Evolutionary conservation across 53 echinoderm and acorn worm genomes (phyloP), one percentile per base, ranked within the genome.

Genomic region (Luidia sarsii): DNA sequence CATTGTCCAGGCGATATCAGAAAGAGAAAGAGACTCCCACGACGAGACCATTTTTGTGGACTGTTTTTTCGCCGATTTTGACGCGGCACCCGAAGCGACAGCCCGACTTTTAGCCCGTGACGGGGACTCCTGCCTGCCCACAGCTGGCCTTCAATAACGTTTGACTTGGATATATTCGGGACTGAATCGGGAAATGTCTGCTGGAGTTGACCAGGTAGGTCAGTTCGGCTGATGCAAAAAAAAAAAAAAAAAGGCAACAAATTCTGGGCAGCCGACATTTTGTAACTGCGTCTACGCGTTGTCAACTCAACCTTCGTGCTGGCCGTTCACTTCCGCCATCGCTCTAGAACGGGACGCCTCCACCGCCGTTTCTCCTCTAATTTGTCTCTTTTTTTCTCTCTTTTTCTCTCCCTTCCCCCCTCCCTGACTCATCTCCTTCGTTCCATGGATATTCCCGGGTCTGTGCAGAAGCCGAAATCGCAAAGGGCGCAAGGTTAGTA

Each of bases 121-220:
- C 60, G 28, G 83, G 70, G 83, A 83, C 46, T 53, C 24, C 70
- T 83, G 63, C 60, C 71, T 70, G 60, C 83, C 70, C 49, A 46
- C 23, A 30, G 59, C 70, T 83, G 70, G 70, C 60, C 71, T 22
- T 83, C 60, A n/a, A 31, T 83, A 83, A 70, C 22, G 70, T 62
- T 86, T 86, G 68, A 75, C 75, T 79, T 67, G 86, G 67, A 86
- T 66, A 65, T 65, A 65, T 86, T 83, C 35, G 45, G 83, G 49
- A 83, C 62, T 70, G 70, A 60, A 70, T 60, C 83, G 62, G 95
- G 95, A 91, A 86, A 94, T 94, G 95, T 94, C 95, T 94, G 95
- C 91, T 89, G 91, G 91, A 71, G 87, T 94, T 80, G 95, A 94
- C 91, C 95, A 94, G 95, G 95, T 94, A 83, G 80, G 95, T 94